Base-by-base conservation (phyloP, 2,797 vertebrate genomes). In the Schizothorax lantsangensis region DNA sequence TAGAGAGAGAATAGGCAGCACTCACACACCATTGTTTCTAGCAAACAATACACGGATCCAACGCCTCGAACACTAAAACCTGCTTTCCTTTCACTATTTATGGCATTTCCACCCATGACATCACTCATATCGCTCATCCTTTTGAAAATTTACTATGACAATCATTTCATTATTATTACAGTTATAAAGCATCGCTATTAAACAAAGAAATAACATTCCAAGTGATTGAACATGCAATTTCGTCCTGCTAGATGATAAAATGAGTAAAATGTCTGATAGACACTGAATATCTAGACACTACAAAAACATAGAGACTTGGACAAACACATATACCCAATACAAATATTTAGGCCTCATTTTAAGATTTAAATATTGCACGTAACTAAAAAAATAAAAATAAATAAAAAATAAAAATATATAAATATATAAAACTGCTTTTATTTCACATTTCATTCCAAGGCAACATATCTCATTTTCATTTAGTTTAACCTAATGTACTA, bases 1-100 rank as follows among this genome's bases (percentile, higher is more conserved):
- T 74, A 92, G 91, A 92, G 94, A 94, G 92, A 95, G 95, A 96
- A 96, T 95, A 95, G 95, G 92, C 95, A 93, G 94, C 92, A 93
- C 92, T 93, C 93, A 95, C 95, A 95, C 94, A 93, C 88, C 93
- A 93, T 94, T 93, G 94, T 92, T 92, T 90, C 91, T 89, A 86
- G 93, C 90, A 90, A 92, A 94, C 81, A 57, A 79, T 73, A 71
- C 81, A 64, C 84, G 78, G 19, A 33, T 8, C 14, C 33, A 36
- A 5, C 6, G 26, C 43, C 26, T 6, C 15, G 43, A 40, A 68
- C 66, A 68, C 66, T 36, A 36, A 8, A 68, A 36, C 30, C 74
- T 33, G 15, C 45, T 78, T 59, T 59, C 14, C 4, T 79, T 59
- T 78, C 52, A n/a, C 12, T n/a, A 14, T 57, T 59, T 23, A 4